Evolutionary conservation across 2,797 vertebrate genomes (phyloP), one percentile per base, ranked within the genome.

Genomic region (Lepus townsendii): DNA sequence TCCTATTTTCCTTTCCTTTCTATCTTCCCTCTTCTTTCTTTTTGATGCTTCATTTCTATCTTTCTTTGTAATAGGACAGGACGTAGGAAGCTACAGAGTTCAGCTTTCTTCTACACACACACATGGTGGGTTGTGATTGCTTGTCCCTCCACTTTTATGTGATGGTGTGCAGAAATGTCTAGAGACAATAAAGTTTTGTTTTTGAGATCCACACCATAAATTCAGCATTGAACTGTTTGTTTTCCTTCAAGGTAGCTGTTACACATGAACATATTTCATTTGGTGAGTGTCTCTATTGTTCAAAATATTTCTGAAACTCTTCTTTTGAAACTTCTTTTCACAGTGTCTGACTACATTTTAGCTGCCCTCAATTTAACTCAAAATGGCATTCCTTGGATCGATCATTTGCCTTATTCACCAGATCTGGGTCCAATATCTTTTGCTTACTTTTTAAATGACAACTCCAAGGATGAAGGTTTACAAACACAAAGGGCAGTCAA

Each of bases 391-490:
- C 76, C 38, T 84, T 63, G 11, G 32, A 54, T 91, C 72, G 83
- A 84, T 93, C 76, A 62, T 66, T 87, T 94, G 60, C 17, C 16
- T 89, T 71, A 47, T 80, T 83, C 76, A 73, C n/a, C 16, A 93
- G 82, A 88, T 42, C 78, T 92, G 7, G 11, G 12, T 83, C 52
- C 27, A 85, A 4, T 90, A 80, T 19, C 35, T 88, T 95, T 91
- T 95, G 60, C 17, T 82, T 92, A n/a, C 35, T 91, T 90, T 95
- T 93, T 71, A 92, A 72, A 82, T 94, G 85, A 92, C 42, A 96
- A 32, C n/a, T 69, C 27, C 17, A 91, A 94, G 26, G 32, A 90
- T 77, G 62, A 88, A 83, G 68, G 32, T 66, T 93, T 80, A 91
- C 4, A 50, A 91, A 83, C 35, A 90, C 35, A 80, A 66, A 87